Base-by-base conservation (phyloP, 2,888 invertebrate genomes). In the Pachymerium ferrugineum region DNA sequence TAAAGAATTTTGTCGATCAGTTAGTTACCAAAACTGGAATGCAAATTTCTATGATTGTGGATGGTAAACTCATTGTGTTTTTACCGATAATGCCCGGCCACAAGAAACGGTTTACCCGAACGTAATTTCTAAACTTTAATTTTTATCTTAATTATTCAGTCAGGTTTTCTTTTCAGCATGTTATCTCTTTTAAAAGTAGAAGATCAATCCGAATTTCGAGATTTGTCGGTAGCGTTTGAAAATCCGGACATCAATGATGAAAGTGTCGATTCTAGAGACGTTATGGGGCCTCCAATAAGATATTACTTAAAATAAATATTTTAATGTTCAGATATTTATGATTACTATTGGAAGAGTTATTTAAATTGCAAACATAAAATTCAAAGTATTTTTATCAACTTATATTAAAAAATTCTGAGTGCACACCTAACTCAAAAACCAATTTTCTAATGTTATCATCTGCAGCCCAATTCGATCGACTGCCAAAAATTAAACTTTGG, bases 31-130 rank as follows among this genome's bases (percentile, higher is more conserved):
- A 73, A 73, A 54, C 73, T 5, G 71, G 72, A 22, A 22, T 47
- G 19, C 25, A 74, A 54, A 79, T 79, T 0, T 78, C 78, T 12
- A 80, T 80, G 76, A 79, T 83, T 10, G 80, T 82, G 1, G 80
- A 81, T 69, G 83, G 82, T 22, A 80, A 80, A 14, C 82, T 81
- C 78, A 81, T 82, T 77, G 77, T 83, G 22, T 83, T 81, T 78
- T 79, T 82, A 74, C 81, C 81, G 2, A 80, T 82, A 72, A 81
- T 83, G 79, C 82, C 82, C 14, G 79, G 78, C 0, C 83, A 83
- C 75, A 76, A 74, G 35, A 83, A 82, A 74, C 78, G 82, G 74
- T 78, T 82, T 14, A 77, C 79, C 19, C 79, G 80, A 68, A 77
- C 78, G 82, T 82, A 78, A 79, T 80, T 28, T n/a, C 22, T 16